Conservation (phyloP, 1,140 invertebrate species). For the Lasaia peninsularis region DNA sequence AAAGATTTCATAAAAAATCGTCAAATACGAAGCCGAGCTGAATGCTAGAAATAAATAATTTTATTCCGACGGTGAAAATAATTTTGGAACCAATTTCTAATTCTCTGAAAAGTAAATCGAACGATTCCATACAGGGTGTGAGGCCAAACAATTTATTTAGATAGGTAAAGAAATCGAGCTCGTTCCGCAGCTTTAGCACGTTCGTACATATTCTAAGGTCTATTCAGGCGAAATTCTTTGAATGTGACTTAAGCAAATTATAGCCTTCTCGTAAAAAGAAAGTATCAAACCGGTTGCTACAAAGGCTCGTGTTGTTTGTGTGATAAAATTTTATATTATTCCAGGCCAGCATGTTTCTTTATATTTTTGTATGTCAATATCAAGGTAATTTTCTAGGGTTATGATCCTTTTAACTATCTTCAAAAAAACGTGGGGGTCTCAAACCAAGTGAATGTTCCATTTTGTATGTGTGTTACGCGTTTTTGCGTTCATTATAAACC, state of each 20-base stretch:
- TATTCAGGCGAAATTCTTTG: slow-evolving; percentile 6
- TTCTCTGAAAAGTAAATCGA: slow-evolving; percentile 4
- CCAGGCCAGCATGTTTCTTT: not conserved
- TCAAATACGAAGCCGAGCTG: too few species aligned
- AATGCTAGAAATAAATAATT: too few species aligned
- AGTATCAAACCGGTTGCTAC: slow-evolving; percentile 1
- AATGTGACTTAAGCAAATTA: slow-evolving; percentile 13
- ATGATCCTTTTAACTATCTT: too few species aligned
- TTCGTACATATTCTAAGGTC: slow-evolving; percentile 1
- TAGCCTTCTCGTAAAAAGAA: slow-evolving; percentile 12
- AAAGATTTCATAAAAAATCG: too few species aligned
- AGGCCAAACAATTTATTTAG: slow-evolving; percentile 10
- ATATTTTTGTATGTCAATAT: too few species aligned
- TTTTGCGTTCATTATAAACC: too few species aligned
- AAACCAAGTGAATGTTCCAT: too few species aligned
- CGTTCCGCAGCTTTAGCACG: slow-evolving; percentile 4
- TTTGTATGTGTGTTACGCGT: too few species aligned
- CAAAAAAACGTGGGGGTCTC: too few species aligned
- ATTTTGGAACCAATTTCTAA: slow-evolving; percentile 1
- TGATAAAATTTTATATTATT: slow-evolving; percentile 5
- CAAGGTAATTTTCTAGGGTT: too few species aligned
- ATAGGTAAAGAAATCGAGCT: slow-evolving; percentile 4
- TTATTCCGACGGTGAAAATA: not conserved
- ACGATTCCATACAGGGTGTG: slow-evolving; percentile 2
- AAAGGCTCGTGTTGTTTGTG: slow-evolving; percentile 1